These are phyloP conservation scores for Carcinoscorpius rotundicauda DNA, from an alignment of 1,140 invertebrate genomes.

Conservation along the genomic window DNA sequence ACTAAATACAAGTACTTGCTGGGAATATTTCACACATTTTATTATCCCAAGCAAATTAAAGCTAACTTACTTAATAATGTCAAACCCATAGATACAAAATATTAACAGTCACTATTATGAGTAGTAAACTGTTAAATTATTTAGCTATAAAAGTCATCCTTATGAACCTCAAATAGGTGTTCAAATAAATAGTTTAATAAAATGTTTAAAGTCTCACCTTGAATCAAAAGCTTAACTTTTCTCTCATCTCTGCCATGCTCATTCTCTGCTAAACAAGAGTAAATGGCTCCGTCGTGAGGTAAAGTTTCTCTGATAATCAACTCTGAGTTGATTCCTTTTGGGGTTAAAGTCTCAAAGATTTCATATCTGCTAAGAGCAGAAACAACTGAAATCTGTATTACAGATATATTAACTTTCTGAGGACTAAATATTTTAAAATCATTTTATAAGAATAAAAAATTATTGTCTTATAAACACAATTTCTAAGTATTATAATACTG, in stretches of 20 bases:
- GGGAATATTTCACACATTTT: too few relatives aligned
- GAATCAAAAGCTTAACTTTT: conserved; percentile 87
- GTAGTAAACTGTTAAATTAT: neutral
- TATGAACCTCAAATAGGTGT: neutral
- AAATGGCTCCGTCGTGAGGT: conserved; percentile 78
- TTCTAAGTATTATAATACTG: too few relatives aligned
- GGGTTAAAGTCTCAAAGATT: conserved; percentile 75
- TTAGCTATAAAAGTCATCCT: neutral
- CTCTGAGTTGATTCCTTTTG: conserved; percentile 73
- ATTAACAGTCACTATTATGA: neutral
- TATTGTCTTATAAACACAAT: too few relatives aligned
- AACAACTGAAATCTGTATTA: too few relatives aligned
- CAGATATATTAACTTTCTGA: too few relatives aligned
- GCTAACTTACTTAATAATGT: too few relatives aligned
- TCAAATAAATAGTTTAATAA: conserved; percentile 27
- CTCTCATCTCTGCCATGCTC: conserved; percentile 89
- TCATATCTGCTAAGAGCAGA: conserved; percentile 52
- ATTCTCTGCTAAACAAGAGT: conserved; percentile 89
- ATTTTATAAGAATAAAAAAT: too few relatives aligned
- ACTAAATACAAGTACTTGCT: too few relatives aligned
- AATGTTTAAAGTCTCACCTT: conserved; percentile 45
- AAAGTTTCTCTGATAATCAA: conserved; percentile 80
- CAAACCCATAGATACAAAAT: neutral
- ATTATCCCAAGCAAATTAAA: too few relatives aligned
- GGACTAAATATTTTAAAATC: too few relatives aligned